Percentiles rank a stretch among this genome's conserved stretches.
Conservation (phyloP, 2,113 vertebrate genomes). For the Hemiprocne comata region DNA sequence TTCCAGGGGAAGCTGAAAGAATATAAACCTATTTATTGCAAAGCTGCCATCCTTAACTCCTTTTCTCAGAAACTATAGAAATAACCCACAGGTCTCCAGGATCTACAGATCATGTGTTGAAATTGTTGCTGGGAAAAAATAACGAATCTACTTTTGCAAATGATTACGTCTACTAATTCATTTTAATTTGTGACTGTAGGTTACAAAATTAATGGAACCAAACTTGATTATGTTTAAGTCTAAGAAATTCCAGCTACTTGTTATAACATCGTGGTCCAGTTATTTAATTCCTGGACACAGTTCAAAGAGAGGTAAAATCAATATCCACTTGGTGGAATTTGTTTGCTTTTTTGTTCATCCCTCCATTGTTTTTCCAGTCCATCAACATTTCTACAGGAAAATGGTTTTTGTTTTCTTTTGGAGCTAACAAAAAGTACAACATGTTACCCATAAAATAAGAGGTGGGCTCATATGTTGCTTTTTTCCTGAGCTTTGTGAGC, state of each 20-base stretch:
- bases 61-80: not conserved
- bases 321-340: slow-evolving; percentile 13
- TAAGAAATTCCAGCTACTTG: not conserved
- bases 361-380: not conserved
- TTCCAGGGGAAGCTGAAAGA: not conserved
- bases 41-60: not conserved
- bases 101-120: not conserved
- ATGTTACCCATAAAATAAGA: not conserved
- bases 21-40: not conserved
- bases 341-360: slow-evolving; percentile 52
- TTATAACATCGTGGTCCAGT: not conserved
- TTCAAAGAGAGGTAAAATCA: slow-evolving; percentile 35
- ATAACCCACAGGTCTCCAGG: not conserved
- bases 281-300: slow-evolving; percentile 5
- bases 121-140: not conserved
- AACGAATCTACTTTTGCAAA: not conserved
- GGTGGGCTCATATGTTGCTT: not conserved
- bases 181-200: not conserved
- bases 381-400: slow-evolving; percentile 22
- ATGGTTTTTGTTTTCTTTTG: not conserved
- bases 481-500: not conserved
- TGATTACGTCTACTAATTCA: not conserved
- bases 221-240: not conserved
- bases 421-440: slow-evolving; percentile 2
- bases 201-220: not conserved